A percentile compares a stretch with the other conserved stretches of the same genome.
These are phyloP conservation scores for cat (Felis catus) DNA, from an alignment of 2,113 vertebrate species.

Conservation along the genomic window F.catus_Fca126_mat1.0 CM031424.1:514501-515000, in stretches of 20 bases:
- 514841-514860: not conserved
- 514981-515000: slow-evolving; percentile 73
- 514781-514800: not conserved
- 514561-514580: not conserved
- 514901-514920: slow-evolving; percentile 94
- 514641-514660: not conserved
- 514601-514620: not conserved
- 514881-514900: slow-evolving; percentile 89
- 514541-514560: slow-evolving; percentile 11
- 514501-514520: not conserved
- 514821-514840: not conserved
- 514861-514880: not conserved
- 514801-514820: not conserved
- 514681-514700: not conserved
- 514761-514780: not conserved
- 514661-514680: not conserved
- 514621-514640: not conserved
- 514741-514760: not conserved
- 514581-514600: not conserved
- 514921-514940: slow-evolving; percentile 93
- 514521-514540: not conserved
- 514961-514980: slow-evolving; percentile 99
- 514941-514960: slow-evolving; percentile 99
- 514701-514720: not conserved
- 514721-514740: not conserved